Conservation (phyloP, 1,140 invertebrate species). For the Drosophila mauritiana region DNA sequence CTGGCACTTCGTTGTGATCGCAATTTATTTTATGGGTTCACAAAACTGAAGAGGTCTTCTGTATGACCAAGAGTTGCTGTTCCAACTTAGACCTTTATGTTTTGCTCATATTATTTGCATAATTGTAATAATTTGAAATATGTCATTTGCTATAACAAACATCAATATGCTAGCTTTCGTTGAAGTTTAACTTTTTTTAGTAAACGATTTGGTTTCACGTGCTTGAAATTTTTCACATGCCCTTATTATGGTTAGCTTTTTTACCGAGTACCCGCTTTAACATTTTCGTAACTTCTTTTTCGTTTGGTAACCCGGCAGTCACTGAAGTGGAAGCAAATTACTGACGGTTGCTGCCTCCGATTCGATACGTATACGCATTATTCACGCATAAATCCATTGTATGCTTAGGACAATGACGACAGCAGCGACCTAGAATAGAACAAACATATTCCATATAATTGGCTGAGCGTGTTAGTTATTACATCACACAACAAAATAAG, state of each 20-base stretch:
- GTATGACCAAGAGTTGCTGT: neutral
- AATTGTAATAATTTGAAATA: neutral
- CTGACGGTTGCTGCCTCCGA: constrained; percentile 4
- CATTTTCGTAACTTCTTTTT: constrained; percentile 16
- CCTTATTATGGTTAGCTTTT: neutral
- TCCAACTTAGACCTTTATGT: neutral
- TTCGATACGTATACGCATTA: constrained; percentile 20
- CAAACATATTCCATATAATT: constrained; percentile 46
- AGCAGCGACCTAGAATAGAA: constrained; percentile 52
- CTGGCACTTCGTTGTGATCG: constrained; percentile 32
- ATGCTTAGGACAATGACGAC: constrained; percentile 45
- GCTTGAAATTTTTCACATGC: neutral
- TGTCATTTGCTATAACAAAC: no score
- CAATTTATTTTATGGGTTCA: constrained; percentile 16
- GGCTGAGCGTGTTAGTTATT: constrained; percentile 46
- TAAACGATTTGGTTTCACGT: neutral
- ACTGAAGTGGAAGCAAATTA: constrained; percentile 25
- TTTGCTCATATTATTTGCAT: neutral
- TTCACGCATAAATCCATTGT: constrained; percentile 10
- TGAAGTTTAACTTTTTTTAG: neutral
- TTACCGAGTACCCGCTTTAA: neutral
- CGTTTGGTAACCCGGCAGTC: constrained; percentile 14
- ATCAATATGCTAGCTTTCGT: no score
- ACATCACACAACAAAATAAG: constrained; percentile 36
- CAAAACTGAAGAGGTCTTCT: neutral